Conservation (phyloP, 2,888 invertebrate genomes). For the Tricholauxania praeusta region DNA sequence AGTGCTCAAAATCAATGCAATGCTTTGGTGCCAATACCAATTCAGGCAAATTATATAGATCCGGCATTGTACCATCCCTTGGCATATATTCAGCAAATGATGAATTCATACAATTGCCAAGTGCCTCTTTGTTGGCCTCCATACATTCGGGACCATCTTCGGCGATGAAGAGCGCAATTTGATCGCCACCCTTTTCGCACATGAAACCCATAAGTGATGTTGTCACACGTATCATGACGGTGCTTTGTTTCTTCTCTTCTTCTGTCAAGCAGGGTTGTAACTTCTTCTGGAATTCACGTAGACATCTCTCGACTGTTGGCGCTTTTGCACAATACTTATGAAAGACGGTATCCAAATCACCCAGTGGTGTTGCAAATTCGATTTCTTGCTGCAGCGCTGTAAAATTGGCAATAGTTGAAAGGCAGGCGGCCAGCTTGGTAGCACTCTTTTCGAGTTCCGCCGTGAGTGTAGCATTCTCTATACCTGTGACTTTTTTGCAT, state of each 20-base stretch:
- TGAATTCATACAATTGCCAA: slow-evolving; percentile 75
- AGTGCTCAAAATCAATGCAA: slow-evolving; percentile 62
- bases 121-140: slow-evolving; percentile 71
- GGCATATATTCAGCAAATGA: slow-evolving; percentile 72
- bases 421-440: slow-evolving; percentile 70
- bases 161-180: slow-evolving; percentile 85
- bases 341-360: slow-evolving; percentile 78
- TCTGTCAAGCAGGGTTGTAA: slow-evolving; percentile 75
- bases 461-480: slow-evolving; percentile 70
- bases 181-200: slow-evolving; percentile 84
- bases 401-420: slow-evolving; percentile 72
- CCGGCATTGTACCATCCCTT: slow-evolving; percentile 59
- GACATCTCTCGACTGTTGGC: slow-evolving; percentile 68
- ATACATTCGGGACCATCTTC: slow-evolving; percentile 84
- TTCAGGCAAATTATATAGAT: slow-evolving; percentile 69
- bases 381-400: slow-evolving; percentile 75
- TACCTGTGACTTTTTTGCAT: slow-evolving; percentile 74
- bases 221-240: slow-evolving; percentile 75
- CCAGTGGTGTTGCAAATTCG: slow-evolving; percentile 75
- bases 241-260: slow-evolving; percentile 74
- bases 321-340: slow-evolving; percentile 79
- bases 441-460: slow-evolving; percentile 69
- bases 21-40: slow-evolving; percentile 72
- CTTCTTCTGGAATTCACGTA: slow-evolving; percentile 71
- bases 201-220: slow-evolving; percentile 78